Percentiles rank a stretch among this genome's conserved stretches.
These are phyloP conservation scores for Chromobotia macracanthus DNA, from an alignment of 2,797 vertebrate species.

Conservation along the genomic window DNA sequence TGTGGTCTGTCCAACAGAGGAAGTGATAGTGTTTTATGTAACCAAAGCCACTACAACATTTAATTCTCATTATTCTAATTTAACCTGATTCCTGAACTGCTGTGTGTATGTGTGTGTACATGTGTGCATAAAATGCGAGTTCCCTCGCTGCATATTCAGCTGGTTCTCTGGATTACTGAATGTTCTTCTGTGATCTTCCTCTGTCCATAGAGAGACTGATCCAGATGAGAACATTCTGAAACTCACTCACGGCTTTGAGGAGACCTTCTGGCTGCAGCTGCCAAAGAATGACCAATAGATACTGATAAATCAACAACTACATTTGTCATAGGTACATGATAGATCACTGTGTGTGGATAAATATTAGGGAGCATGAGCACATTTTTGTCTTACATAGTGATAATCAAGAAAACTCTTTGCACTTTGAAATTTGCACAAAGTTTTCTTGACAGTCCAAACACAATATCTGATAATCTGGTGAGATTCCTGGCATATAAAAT, in stretches of 20 bases:
- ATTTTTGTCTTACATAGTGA: no score
- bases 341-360: no score
- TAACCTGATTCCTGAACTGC: background rate
- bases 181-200: conserved; percentile 2
- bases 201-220: conserved; percentile 70
- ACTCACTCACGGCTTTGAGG: conserved; percentile 75
- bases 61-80: background rate
- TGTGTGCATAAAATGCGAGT: background rate
- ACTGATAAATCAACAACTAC: background rate
- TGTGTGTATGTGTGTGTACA: background rate
- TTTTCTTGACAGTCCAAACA: no score
- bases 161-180: background rate
- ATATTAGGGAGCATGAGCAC: no score
- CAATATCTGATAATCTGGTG: no score
- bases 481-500: no score
- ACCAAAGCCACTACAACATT: background rate
- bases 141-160: background rate
- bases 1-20: conserved; percentile 6
- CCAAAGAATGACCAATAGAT: conserved; percentile 28
- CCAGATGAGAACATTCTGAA: conserved; percentile 76
- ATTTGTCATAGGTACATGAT: no score
- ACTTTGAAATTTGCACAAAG: no score
- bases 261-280: conserved; percentile 71
- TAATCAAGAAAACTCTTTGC: no score
- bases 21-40: conserved; percentile 16